phyloP scores from a whole-genome alignment of 2,888 invertebrate species.

The Drosophila tanythrix region DNA sequence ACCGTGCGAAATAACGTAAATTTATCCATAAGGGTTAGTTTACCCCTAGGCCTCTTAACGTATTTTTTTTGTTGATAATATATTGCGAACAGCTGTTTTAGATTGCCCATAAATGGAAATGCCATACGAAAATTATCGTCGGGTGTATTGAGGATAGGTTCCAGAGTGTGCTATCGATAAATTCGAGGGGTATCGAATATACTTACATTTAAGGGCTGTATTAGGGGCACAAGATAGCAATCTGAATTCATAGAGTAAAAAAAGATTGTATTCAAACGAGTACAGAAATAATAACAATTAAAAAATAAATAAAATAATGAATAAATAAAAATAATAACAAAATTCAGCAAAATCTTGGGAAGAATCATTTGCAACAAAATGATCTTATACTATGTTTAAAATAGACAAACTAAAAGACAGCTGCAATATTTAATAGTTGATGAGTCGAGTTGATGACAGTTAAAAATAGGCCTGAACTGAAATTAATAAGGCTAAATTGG shows the following conservation, averaged over 20 bases:
- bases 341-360: neutral
- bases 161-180: neutral
- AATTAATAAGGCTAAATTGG: neutral
- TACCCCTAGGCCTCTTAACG: fast-evolving
- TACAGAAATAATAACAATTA: neutral
- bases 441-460: neutral
- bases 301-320: too few relatives aligned
- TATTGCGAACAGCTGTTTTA: neutral
- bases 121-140: fast-evolving
- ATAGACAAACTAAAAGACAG: fast-evolving
- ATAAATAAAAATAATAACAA: neutral
- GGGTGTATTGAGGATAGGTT: neutral
- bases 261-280: neutral
- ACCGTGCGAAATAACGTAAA: neutral
- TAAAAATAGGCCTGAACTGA: neutral
- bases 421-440: neutral
- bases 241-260: neutral
- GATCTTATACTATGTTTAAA: fast-evolving
- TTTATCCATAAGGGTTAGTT: neutral
- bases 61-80: neutral
- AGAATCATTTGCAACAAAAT: neutral
- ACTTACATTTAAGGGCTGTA: neutral
- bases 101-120: neutral
- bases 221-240: neutral
- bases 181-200: neutral